These are phyloP conservation scores for Astreopora myriophthalma DNA, from an alignment of 64 coral and sea anemone genomes.

Conservation along the genomic window DNA sequence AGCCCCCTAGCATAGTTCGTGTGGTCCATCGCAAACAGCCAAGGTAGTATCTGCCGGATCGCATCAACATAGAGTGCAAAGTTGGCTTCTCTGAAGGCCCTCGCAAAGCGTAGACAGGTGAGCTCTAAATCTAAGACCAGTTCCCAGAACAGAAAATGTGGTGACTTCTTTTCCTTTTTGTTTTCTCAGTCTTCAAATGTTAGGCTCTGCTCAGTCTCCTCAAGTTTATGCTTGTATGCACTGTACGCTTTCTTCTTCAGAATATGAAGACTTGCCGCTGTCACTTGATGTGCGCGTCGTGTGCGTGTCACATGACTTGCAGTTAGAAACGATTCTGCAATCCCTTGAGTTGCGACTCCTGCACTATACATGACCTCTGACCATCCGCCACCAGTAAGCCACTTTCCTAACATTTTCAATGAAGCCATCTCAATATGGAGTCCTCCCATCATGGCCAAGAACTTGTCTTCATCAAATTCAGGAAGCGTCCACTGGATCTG, in stretches of 20 bases:
- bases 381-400: slow-evolving; percentile 29
- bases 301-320: slow-evolving; percentile 51
- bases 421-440: slow-evolving; percentile 41
- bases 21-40: slow-evolving; percentile 34
- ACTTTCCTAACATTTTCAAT: slow-evolving; percentile 52
- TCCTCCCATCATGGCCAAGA: slow-evolving; percentile 45
- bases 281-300: slow-evolving; percentile 36
- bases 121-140: slow-evolving; percentile 19
- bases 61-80: slow-evolving; percentile 46
- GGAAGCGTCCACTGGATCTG: slow-evolving; percentile 31
- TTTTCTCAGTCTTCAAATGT: slow-evolving; percentile 60
- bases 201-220: slow-evolving; percentile 23
- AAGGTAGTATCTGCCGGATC: slow-evolving; percentile 6
- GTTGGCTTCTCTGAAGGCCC: slow-evolving; percentile 27
- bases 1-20: slow-evolving; percentile 24
- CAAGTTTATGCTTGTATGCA: slow-evolving; percentile 38
- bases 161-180: slow-evolving; percentile 48
- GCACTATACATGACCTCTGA: slow-evolving; percentile 17
- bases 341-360: slow-evolving; percentile 33
- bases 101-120: neutral
- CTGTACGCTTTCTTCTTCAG: slow-evolving; percentile 54
- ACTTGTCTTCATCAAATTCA: slow-evolving; percentile 36
- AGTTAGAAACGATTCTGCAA: slow-evolving; percentile 41
- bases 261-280: slow-evolving; percentile 1
- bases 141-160: neutral